Conservation (phyloP, 2,888 invertebrate genomes). For the Boloria euphrosyne region DNA sequence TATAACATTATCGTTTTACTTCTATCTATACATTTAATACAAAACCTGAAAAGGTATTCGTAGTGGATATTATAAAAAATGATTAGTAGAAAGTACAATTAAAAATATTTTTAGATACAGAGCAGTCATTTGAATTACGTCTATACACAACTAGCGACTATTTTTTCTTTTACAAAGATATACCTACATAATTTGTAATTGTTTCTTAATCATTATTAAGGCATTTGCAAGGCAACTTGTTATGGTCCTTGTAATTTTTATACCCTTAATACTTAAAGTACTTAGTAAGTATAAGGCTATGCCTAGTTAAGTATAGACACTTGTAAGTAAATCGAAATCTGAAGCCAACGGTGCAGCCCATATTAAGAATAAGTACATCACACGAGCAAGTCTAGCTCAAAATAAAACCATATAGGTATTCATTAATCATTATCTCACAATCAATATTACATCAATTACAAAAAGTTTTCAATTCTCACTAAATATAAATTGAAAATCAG, state of each 20-base stretch:
- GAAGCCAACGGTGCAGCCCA: slow-evolving; percentile 11
- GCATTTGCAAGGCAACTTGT: slow-evolving; percentile 33
- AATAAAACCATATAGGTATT: no score
- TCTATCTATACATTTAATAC: slow-evolving; percentile 13
- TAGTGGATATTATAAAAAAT: neutral
- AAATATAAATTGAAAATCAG: no score
- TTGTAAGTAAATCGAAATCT: neutral
- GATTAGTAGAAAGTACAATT: neutral
- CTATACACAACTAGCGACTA: slow-evolving; percentile 3
- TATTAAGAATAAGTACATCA: neutral
- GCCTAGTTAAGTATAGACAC: neutral
- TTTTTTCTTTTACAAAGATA: slow-evolving; percentile 8
- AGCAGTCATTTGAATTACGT: slow-evolving; percentile 6
- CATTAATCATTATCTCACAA: no score
- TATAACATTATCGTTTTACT: neutral
- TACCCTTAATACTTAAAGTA: slow-evolving; percentile 7
- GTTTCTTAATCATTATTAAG: slow-evolving; percentile 29
- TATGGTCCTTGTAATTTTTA: slow-evolving; percentile 27
- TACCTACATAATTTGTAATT: slow-evolving; percentile 1
- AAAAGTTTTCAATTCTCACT: no score
- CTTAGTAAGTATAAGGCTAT: slow-evolving; percentile 11
- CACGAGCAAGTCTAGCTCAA: no score
- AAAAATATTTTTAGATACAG: slow-evolving; percentile 2
- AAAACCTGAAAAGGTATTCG: slow-evolving; percentile 1
- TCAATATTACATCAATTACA: no score